Evolutionary conservation across 2,113 vertebrate species (phyloP), one percentile per base, ranked within the genome.

Genomic region (rabbit (Oryctolagus cuniculus)): DNA sequence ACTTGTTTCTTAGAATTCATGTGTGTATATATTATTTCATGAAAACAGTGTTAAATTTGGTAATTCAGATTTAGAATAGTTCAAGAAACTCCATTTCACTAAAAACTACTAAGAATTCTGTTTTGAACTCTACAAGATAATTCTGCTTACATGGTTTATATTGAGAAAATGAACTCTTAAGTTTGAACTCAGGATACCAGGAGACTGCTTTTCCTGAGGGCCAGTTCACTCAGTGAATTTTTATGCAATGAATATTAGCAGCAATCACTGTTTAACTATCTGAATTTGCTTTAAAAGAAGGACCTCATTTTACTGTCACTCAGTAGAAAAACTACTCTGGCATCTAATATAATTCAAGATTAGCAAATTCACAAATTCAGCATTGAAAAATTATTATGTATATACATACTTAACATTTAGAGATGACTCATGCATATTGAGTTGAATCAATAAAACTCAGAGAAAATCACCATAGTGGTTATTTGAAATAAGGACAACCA

Each of bases 161-260:
- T 25, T 81, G 55, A 74, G 29, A 85, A 94, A 85, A 94, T 49
- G 55, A 87, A 94, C 82, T n/a, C 89, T 88, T 85, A 91, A 89
- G 80, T 78, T n/a, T 36, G 21, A 89, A 77, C 25, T 83, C 87
- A 73, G 36, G 94, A 77, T 69, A 74, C 29, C 15, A 73, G 22
- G 31, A 64, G 67, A 55, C 70, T 9, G n/a, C 93, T 81, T 75
- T 79, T 29, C n/a, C 70, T 44, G 4, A 80, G n/a, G 31, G 4
- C 61, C 31, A 77, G 27, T 92, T 87, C 10, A 4, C 21, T 93
- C 24, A 2, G 3, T 64, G 31, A 90, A 72, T 10, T 55, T 74
- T 36, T 51, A 3, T 34, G 49, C 34, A 63, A 8, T 27, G 29
- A 31, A 82, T 34, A 29, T 88, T 51, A 44, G 13, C 22, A 19